These are phyloP conservation scores for Argya squamiceps DNA, from an alignment of 2,797 vertebrate genomes.

Conservation along the genomic window DNA sequence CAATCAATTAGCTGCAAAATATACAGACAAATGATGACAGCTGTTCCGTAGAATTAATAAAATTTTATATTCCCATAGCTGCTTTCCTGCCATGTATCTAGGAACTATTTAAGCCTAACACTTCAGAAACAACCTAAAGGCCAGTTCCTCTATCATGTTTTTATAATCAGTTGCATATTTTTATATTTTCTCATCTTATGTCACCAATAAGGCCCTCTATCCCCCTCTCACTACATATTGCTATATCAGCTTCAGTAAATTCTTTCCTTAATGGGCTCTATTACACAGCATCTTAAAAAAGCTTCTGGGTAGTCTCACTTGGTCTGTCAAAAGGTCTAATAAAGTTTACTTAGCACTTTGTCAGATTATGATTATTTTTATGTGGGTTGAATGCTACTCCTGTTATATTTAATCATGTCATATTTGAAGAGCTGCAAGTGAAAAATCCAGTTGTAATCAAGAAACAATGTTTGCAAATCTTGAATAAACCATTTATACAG, in stretches of 20 bases:
- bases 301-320: neutral
- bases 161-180: neutral
- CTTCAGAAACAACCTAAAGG: neutral
- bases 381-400: neutral
- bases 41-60: neutral
- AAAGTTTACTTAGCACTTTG: neutral
- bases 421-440: neutral
- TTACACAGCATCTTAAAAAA: neutral
- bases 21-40: neutral
- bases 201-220: neutral
- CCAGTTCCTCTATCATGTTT: neutral
- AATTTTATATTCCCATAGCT: neutral
- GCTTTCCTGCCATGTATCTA: neutral
- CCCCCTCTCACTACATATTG: neutral
- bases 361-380: constrained; percentile 10
- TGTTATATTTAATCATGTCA: neutral
- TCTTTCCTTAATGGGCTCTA: neutral
- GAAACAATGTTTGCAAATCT: neutral
- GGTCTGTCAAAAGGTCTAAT: neutral
- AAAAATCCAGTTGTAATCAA: neutral
- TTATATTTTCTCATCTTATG: neutral
- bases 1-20: neutral
- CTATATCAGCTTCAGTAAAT: neutral
- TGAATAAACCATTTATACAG: neutral
- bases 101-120: neutral